A percentile compares a stretch with the other conserved stretches of the same genome.
Conservation (phyloP, 1,140 invertebrate genomes). For the Drosophila triauraria region DNA sequence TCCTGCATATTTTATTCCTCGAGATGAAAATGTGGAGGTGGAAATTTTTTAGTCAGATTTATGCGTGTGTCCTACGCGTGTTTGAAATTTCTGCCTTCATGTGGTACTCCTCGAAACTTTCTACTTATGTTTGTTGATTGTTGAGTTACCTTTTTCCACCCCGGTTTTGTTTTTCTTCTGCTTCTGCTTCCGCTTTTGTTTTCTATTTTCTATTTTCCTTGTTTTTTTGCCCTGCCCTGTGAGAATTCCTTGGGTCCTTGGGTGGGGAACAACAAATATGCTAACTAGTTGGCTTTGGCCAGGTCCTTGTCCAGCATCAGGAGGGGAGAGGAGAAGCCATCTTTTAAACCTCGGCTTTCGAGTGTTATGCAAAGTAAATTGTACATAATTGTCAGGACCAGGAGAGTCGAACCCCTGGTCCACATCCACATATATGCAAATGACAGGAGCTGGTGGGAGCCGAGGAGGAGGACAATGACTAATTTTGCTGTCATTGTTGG, state of each 20-base stretch:
- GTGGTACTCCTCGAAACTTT: conserved; percentile 34
- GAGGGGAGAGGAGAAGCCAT: conserved; percentile 1
- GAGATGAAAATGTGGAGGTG: conserved; percentile 18
- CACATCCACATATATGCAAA: conserved; percentile 57
- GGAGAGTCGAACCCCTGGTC: conserved; percentile 1
- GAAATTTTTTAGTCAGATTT: conserved; percentile 18
- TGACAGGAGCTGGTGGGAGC: conserved; percentile 38
- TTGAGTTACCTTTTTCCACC: conserved; percentile 26
- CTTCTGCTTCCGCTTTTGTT: conserved; percentile 19
- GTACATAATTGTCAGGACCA: conserved; percentile 77
- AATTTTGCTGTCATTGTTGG: conserved; percentile 76
- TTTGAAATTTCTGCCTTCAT: conserved; percentile 24
- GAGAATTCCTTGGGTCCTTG: conserved; percentile 21
- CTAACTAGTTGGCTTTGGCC: conserved; percentile 53
- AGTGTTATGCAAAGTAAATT: conserved; percentile 82
- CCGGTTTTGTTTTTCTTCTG: conserved; percentile 6
- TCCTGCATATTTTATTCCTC: conserved; percentile 20
- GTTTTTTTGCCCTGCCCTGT: background rate
- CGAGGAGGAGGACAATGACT: conserved; percentile 64
- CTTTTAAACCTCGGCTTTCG: conserved; percentile 58
- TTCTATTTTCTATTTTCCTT: conserved; percentile 6
- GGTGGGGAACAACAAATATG: conserved; percentile 47
- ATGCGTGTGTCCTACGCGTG: conserved; percentile 5
- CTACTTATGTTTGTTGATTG: conserved; percentile 30
- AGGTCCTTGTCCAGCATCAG: background rate